Conservation (phyloP, 2,888 invertebrate species). For the Orthosia gothica region DNA sequence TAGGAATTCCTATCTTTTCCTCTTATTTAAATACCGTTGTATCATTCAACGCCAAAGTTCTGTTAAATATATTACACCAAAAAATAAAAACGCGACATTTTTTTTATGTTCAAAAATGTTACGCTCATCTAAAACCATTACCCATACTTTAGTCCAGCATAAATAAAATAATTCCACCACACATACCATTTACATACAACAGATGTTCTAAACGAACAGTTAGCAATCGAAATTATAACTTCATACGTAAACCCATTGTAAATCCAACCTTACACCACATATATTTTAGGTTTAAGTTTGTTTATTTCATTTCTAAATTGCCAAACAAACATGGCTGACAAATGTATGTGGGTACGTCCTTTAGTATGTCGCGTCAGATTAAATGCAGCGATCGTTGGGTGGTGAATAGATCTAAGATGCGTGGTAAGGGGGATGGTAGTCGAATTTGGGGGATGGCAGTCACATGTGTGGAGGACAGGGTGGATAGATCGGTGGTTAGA, state of each 20-base stretch:
- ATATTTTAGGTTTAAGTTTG: conserved; percentile 25
- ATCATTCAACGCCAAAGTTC: too few species aligned
- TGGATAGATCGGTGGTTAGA: conserved; percentile 46
- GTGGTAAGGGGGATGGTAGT: conserved; percentile 45
- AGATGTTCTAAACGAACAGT: conserved; percentile 63
- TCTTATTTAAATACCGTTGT: not conserved
- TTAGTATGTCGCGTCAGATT: conserved; percentile 78
- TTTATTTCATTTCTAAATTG: conserved; percentile 46
- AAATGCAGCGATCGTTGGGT: conserved; percentile 71
- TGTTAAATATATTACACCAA: not conserved
- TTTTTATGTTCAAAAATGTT: not conserved
- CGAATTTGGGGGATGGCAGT: conserved; percentile 43
- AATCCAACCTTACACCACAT: not conserved
- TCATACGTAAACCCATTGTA: conserved; percentile 19
- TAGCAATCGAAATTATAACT: conserved; percentile 62
- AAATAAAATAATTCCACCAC: conserved; percentile 58
- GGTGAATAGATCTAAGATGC: conserved; percentile 75
- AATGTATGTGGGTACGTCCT: conserved; percentile 78
- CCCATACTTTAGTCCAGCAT: conserved; percentile 28
- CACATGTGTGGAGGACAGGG: conserved; percentile 31
- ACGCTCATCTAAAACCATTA: conserved; percentile 26
- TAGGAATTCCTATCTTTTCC: too few species aligned
- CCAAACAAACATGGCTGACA: conserved; percentile 67
- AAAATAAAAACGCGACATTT: conserved; percentile 10
- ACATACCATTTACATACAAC: conserved; percentile 63